A percentile compares a stretch with the other conserved stretches of the same genome.
phyloP scores from a whole-genome alignment of 2,888 invertebrate genomes.

The Sericinus montela region DNA sequence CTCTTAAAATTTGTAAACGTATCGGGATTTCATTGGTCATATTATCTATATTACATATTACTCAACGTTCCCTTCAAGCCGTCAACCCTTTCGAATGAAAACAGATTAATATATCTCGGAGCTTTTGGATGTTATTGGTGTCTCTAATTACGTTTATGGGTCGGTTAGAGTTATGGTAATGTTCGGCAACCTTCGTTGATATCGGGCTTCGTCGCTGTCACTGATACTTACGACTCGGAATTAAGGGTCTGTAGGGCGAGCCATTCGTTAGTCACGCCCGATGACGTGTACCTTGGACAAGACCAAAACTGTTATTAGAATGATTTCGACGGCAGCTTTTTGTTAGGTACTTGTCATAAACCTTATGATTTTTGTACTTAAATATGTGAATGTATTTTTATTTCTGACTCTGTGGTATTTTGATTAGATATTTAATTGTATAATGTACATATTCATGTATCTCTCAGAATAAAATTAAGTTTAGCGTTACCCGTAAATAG shows the following conservation, averaged over 20 bases:
- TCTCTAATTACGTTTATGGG: conserved; percentile 73
- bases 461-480: too few species aligned
- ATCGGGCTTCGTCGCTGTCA: conserved; percentile 50
- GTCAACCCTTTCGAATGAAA: conserved; percentile 65
- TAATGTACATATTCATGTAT: too few species aligned
- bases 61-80: conserved; percentile 53
- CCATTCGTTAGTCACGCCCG: conserved; percentile 79
- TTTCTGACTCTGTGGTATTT: conserved; percentile 10
- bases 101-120: conserved; percentile 67
- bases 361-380: conserved; percentile 51
- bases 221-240: conserved; percentile 78
- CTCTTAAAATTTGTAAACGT: conserved; percentile 38
- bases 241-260: conserved; percentile 79
- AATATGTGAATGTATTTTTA: conserved; percentile 26
- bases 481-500: too few species aligned
- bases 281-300: conserved; percentile 80
- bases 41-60: conserved; percentile 37
- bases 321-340: conserved; percentile 54
- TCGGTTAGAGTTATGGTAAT: conserved; percentile 70
- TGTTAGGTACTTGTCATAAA: conserved; percentile 60
- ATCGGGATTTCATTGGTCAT: conserved; percentile 44
- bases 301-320: conserved; percentile 78
- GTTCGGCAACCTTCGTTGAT: conserved; percentile 64
- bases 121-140: conserved; percentile 65
- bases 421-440: too few species aligned